Base-by-base conservation (phyloP, 2,888 invertebrate genomes). In the Drymonia ruficornis region DNA sequence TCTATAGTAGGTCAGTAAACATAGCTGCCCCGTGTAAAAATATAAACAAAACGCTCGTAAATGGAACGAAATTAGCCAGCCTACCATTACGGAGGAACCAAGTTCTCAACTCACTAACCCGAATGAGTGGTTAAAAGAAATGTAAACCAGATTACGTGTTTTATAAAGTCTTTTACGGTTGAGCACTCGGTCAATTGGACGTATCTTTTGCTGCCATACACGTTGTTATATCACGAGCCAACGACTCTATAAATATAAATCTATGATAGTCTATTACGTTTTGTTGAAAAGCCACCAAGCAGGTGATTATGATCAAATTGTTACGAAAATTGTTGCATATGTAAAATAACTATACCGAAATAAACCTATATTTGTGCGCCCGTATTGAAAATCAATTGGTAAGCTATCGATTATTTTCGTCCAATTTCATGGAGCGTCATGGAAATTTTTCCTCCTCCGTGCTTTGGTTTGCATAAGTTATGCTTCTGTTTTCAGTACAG, bases 21-120 rank as follows among this genome's bases (percentile, higher is more conserved):
- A 77, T 72, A 69, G 78, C 80, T 80, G 71, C 75, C 74, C 64
- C 63, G 61, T 66, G 74, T 65, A 77, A 81, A 80, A 82, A 81
- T 79, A 80, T 85, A 87, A 87, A 86, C 84, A 86, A 71, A 74
- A 63, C 70, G 77, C 60, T 80, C 80, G 80, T 83, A 80, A 85
- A 86, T 74, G 68, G 73, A 80, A 78, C 81, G 51, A 79, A 86
- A 84, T 85, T 85, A 84, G 78, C 73, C 73, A 68, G 72, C 56
- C 74, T 62, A 59, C 70, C 66, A 67, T 74, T 77, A 76, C 70
- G 53, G 60, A 56, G 59, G 55, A 63, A 61, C 64, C 53, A 66
- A 63, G 66, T 67, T 66, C 65, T 65, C 65, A 59, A 62, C 65
- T 63, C 65, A 67, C 74, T 71, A 69, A 70, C 68, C 67, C 63